Base-by-base conservation (phyloP, 2,797 vertebrate genomes). In the Rhinogobio ventralis region DNA sequence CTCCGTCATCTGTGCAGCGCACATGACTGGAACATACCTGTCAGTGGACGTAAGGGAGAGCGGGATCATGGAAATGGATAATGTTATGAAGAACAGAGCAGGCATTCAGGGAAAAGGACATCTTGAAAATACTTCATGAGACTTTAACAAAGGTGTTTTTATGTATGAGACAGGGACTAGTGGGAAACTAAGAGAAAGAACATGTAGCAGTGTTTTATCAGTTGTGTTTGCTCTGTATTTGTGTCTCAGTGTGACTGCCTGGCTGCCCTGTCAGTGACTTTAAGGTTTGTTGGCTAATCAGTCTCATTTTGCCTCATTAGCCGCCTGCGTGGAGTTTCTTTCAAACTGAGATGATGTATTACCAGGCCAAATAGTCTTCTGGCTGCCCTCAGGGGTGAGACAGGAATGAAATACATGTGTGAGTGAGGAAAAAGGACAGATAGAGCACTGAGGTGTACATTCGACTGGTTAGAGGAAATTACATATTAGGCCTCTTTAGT, bases 231-330 rank as follows among this genome's bases (percentile, higher is more conserved):
- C 60, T 64, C 28, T 64, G 14, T 15, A 28, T 62, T 25, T 88
- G 89, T 91, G 89, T 92, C 92, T 90, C 76, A n/a, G 80, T 86
- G 79, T 86, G 84, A 25, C 91, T 91, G 82, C 64, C 73, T 55
- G 83, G 89, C 92, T 94, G 86, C 79, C 86, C 85, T 89, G 93
- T 94, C 93, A 93, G 84, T 92, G 90, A 93, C 90, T 94, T 91
- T 92, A 92, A 94, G 92, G 93, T 86, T 91, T 92, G 93, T 93
- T 87, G 90, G 91, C 92, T 95, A 95, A 95, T 95, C 83, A 86
- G 84, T 79, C 82, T 95, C 91, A 95, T 95, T 95, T 95, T 92
- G 94, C 92, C 94, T 95, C 94, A 95, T 95, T 96, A 96, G 94
- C 94, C 93, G 89, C 91, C 94, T 90, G 92, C 91, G 92, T 91